phyloP scores from a whole-genome alignment of 2,888 invertebrate genomes.

The Orthonevra nobilis region DNA sequence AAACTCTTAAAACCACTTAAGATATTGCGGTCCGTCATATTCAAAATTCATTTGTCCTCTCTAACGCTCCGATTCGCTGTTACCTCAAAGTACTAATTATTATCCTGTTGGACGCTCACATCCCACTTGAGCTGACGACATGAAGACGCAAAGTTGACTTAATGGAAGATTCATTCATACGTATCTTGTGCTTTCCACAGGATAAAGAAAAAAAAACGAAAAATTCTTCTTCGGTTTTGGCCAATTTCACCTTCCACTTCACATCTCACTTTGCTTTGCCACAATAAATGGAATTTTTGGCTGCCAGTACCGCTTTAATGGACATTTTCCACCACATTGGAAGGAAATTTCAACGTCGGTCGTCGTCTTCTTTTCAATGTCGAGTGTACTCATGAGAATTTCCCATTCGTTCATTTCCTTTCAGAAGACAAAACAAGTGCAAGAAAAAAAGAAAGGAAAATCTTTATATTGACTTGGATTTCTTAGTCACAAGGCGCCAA shows the following conservation, averaged over 20 bases:
- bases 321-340: slow-evolving; percentile 62
- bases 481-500: slow-evolving; percentile 21
- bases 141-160: slow-evolving; percentile 32
- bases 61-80: not conserved
- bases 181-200: not conserved
- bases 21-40: slow-evolving; percentile 36
- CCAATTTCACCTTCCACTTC: slow-evolving; percentile 30
- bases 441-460: slow-evolving; percentile 12
- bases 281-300: slow-evolving; percentile 48
- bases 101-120: slow-evolving; percentile 19
- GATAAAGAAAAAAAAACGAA: not conserved
- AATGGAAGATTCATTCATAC: slow-evolving; percentile 46
- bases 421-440: not conserved
- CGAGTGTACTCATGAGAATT: not conserved
- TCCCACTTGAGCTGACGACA: slow-evolving; percentile 40
- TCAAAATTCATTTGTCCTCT: slow-evolving; percentile 36
- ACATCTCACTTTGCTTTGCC: slow-evolving; percentile 3
- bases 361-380: not conserved
- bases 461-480: too few species aligned
- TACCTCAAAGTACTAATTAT: slow-evolving; percentile 25
- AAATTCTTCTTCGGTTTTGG: slow-evolving; percentile 27
- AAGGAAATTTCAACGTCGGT: slow-evolving; percentile 26
- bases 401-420: too few species aligned
- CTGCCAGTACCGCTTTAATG: slow-evolving; percentile 55
- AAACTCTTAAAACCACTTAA: slow-evolving; percentile 45